Base-by-base conservation (phyloP, 1,140 invertebrate species). In the Caerostris darwini region DNA sequence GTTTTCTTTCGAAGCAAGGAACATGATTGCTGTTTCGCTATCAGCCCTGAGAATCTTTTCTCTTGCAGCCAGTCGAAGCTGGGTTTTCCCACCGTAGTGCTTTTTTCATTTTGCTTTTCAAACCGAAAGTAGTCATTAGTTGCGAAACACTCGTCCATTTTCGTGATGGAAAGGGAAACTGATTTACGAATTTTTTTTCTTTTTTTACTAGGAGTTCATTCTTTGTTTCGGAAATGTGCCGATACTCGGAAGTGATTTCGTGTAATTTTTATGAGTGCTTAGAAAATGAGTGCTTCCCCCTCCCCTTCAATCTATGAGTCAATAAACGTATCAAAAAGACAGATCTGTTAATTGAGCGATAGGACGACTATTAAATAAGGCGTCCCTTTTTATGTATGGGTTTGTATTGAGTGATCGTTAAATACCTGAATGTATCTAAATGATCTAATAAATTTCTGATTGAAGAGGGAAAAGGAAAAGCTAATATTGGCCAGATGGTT, bases 21-120 rank as follows among this genome's bases (percentile, higher is more conserved):
- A 17, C 85, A 87, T 87, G 58, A 69, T 69, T 64, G 86, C 34
- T 54, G 86, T 86, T 69, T 88, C 86, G 10, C 86, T 54, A 82
- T 82, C 81, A n/a, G 81, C 81, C 54, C 59, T 34, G 12, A 2
- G 19, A 19, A 67, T 69, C 34, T 34, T 50, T 54, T 12, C 19
- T 69, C 7, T 6, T 67, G n/a, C 12, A 0, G 10, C 19, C 69
- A 50, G 4, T 10, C 19, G 4, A 6, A 34, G n/a, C 3, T 8
- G 7, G 19, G 7, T 61, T 59, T 86, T 86, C 58, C 57, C 58
- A 59, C 19, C 8, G 34, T 54, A 50, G 8, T 61, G 59, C 61
- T 86, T 86, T 19, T 50, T 86, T 86, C 5, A 5, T 17, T 56
- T 17, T 57, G 56, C 57, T 54, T 54, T 19, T 54, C 14, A 5